A percentile compares a stretch with the other conserved stretches of the same genome.
These are phyloP conservation scores for Sebastes hubbsi DNA, from an alignment of 2,797 vertebrate genomes.

Conservation along the genomic window DNA sequence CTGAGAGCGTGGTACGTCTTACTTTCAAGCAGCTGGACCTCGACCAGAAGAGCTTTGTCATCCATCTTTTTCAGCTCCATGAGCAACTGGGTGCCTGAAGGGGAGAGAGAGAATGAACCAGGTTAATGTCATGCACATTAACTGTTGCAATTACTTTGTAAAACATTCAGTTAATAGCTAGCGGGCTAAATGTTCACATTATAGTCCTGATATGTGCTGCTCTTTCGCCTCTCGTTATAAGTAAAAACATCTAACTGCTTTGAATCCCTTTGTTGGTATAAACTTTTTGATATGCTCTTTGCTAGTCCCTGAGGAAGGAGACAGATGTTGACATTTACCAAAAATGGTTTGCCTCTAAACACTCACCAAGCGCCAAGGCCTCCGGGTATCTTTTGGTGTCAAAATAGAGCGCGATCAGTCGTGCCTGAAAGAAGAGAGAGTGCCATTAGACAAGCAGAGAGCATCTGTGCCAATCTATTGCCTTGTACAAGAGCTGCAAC, in stretches of 20 bases:
- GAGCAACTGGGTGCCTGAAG: slow-evolving; percentile 91
- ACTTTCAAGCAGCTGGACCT: slow-evolving; percentile 98
- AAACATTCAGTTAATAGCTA: not conserved
- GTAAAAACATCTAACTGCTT: not conserved
- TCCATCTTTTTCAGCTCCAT: slow-evolving; percentile 99
- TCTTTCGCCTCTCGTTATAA: not conserved
- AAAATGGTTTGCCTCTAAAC: not conserved
- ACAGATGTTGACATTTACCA: not conserved
- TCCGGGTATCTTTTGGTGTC: slow-evolving; percentile 99
- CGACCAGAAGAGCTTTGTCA: slow-evolving; percentile 97
- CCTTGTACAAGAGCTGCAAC: not conserved
- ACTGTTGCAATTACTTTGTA: not conserved
- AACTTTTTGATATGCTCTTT: not conserved
- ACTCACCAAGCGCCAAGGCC: slow-evolving; percentile 96
- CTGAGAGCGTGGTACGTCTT: slow-evolving; percentile 99
- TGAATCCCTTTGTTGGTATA: not conserved
- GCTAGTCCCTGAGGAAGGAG: not conserved
- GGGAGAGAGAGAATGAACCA: not conserved
- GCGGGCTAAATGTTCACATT: not conserved
- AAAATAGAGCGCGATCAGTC: slow-evolving; percentile 97
- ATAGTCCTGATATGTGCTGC: not conserved
- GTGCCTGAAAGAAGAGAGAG: slow-evolving; percentile 83
- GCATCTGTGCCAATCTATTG: not conserved
- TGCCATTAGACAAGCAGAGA: slow-evolving; percentile 14
- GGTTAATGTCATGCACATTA: not conserved